Evolutionary conservation across 2,113 vertebrate species (phyloP), one percentile per base, ranked within the genome.

Genomic region (Nothoprocta pentlandii): DNA sequence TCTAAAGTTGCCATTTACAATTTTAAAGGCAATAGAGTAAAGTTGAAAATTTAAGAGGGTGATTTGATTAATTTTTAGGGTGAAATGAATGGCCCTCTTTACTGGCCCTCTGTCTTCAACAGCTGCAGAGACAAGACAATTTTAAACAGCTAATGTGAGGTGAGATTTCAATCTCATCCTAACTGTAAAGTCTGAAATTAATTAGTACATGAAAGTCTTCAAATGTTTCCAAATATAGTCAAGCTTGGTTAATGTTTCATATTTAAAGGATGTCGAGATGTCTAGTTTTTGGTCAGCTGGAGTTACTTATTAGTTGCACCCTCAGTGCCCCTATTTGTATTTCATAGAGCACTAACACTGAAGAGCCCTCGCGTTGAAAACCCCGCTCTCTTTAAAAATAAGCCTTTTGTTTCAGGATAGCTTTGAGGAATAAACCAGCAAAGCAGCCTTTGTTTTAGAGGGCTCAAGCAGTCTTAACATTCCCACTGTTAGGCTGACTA

Each of bases 361-460:
- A 76, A 85, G 42, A 85, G 49, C 44, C 53, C 20, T 36, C 70
- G 16, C 51, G 36, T 6, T 91, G 76, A 94, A 91, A 89, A 66
- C 14, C 8, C 39, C 64, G 47, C 34, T 64, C 4, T 85, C 80
- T 94, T 94, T 92, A 90, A 93, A 95, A 89, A 62, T n/a, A 89
- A 95, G 41, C 62, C 39, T 94, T 94, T 91, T 95, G 67, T 94
- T 96, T 92, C 81, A 92, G 86, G 84, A 62, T 85, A 84, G 58
- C 44, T 94, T 92, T 96, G 87, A 89, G 84, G 70, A 95, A 85
- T 78, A 95, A 96, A 91, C 39, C 78, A 91, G 90, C 44, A 92
- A 95, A 79, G 49, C 90, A 91, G 66, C 47, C 61, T 94, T 93
- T 83, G 53, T 92, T 95, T 96, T 94, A 88, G 63, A 93, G 70